Evolutionary conservation across 2,797 vertebrate genomes (phyloP), one percentile per base, ranked within the genome.

Genomic region (Urocyon cinereoargenteus): DNA sequence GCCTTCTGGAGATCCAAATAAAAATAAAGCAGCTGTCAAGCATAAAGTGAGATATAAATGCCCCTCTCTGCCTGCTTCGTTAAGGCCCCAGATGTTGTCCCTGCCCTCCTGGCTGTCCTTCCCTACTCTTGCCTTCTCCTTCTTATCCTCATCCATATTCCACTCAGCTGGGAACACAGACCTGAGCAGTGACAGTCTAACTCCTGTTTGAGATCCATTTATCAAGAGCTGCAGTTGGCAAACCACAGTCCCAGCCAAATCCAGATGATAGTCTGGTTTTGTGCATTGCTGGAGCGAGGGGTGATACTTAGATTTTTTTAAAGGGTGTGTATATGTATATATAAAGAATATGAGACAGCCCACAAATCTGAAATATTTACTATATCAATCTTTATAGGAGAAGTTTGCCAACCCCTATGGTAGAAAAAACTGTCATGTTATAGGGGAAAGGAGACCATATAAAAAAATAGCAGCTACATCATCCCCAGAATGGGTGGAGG

Each of bases 401-500:
- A 77, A 78, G 18, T 40, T 62, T 86, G 45, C 61, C 66, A 86
- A 51, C 6, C 73, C 61, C 16, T 18, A 13, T 36, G 66, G 53
- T 57, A 55, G 62, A 77, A 92, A 45, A 7, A 11, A 72, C 4
- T 85, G 66, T 55, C 36, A 36, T 3, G 0, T 66, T 34, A 5
- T 1, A n/a, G 11, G 22, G 66, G 12, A 72, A 72, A 70, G 51
- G 9, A 9, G 15, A 10, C 4, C 28, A 24, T 31, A 1, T 13
- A 19, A 66, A 11, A 34, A 78, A 26, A 1, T 0, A 66, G 68
- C 59, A 57, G 26, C 11, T 19, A 5, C 4, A 6, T 22, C 3
- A 2, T 18, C 40, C 18, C 55, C 49, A n/a, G n/a, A 49, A 18
- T 0, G 14, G 36, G 14, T 0, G 3, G 34, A 8, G 4, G 64